Evolutionary conservation across 1,140 invertebrate genomes (phyloP), one percentile per base, ranked within the genome.

Genomic region (Camponotus pennsylvanicus): DNA sequence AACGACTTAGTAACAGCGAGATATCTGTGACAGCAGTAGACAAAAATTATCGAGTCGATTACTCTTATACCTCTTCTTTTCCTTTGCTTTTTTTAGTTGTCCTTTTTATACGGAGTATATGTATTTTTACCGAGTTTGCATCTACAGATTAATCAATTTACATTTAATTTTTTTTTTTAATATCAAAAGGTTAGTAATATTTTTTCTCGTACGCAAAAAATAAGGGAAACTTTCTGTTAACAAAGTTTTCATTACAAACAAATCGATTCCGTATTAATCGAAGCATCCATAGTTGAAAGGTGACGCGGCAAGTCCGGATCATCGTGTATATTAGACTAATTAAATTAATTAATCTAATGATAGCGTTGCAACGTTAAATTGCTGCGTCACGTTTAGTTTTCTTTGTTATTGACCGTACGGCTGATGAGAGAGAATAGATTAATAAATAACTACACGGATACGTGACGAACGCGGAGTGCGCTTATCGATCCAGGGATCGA

Each of bases 401-500:
- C 55, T 52, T 37, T 73, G 45, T 83, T 83, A 75, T 83, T 61
- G 21, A 37, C 7, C 9, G 52, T 18, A 15, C 21, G 37, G 37
- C 11, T 63, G 69, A 73, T 73, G 79, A 73, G 67, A 49, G 13
- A 52, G 49, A 83, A 83, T 61, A 61, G 57, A 75, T 83, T 75
- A 83, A 83, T 83, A 83, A 83, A 49, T 27, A 61, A 63, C 55
- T 83, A 52, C 8, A 45, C 18, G 42, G 52, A 63, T 40, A 45
- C 55, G 40, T 45, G 66, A 75, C 34, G 69, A 73, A 37, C 69
- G 40, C 32, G 69, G 2, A 57, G 40, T 45, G 34, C 5, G 67
- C 67, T 82, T 83, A 83, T 83, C 69, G 79, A 82, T 73, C 67
- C n/a, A 7, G 27, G 18, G 61, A 83, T 83, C 69, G 79, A 83